These are phyloP conservation scores for Cyanoderma ruficeps DNA, from an alignment of 2,113 vertebrate genomes.

Conservation along the genomic window DNA sequence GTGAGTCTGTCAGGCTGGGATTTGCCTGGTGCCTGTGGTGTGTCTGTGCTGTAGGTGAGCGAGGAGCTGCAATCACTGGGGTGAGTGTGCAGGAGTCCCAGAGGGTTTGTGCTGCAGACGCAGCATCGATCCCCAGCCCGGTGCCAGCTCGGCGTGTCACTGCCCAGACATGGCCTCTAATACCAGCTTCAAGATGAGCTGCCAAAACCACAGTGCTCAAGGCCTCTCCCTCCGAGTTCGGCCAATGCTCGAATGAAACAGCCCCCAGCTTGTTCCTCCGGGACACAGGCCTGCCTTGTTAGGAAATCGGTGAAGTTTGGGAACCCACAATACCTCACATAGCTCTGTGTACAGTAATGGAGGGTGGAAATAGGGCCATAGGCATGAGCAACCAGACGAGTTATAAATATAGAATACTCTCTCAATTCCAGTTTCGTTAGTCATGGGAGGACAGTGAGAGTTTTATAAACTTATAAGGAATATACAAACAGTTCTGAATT, in stretches of 20 bases:
- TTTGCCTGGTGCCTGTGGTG: neutral
- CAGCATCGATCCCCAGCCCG: neutral
- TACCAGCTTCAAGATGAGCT: conserved; percentile 16
- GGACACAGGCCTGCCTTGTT: conserved; percentile 86
- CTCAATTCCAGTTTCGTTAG: conserved; percentile 86
- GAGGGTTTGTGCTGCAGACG: neutral
- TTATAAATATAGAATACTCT: conserved; percentile 91
- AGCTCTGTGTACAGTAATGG: conserved; percentile 82
- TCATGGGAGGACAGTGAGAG: conserved; percentile 81
- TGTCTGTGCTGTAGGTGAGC: neutral
- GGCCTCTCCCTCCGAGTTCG: conserved; percentile 51
- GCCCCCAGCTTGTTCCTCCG: conserved; percentile 74
- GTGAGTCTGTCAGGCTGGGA: neutral
- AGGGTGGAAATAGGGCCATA: conserved; percentile 81
- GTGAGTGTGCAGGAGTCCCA: neutral
- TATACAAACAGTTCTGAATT: conserved; percentile 81
- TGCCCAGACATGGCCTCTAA: conserved; percentile 62
- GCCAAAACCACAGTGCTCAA: conserved; percentile 62
- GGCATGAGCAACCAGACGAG: conserved; percentile 76
- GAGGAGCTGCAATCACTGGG: neutral
- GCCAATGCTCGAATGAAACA: conserved; percentile 58
- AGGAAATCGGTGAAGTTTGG: conserved; percentile 80
- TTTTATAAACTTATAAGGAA: conserved; percentile 90
- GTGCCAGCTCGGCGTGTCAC: conserved; percentile 22
- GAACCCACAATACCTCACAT: conserved; percentile 84